A percentile compares a stretch with the other conserved stretches of the same genome.
Evolutionary conservation across 92 coral and sea anemone genomes (phyloP).

Genomic region (Metridium senile): DNA sequence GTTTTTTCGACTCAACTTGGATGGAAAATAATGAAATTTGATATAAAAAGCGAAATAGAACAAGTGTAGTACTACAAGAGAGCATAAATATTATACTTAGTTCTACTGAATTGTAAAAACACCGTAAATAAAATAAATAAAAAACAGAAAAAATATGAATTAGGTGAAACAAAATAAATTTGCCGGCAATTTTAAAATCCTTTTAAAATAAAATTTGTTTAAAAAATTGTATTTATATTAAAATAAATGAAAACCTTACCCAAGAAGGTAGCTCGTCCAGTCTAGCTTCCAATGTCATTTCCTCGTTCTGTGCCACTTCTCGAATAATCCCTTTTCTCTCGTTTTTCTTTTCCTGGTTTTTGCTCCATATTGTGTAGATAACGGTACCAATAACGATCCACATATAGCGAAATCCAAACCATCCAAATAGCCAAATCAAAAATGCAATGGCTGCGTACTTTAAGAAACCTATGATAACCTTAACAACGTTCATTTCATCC

Average conservation of each 20-base stretch:
- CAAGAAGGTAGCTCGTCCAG: constrained; percentile 84
- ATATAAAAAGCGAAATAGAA: too few relatives aligned
- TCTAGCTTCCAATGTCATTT: constrained; percentile 60
- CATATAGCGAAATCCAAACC: constrained; percentile 67
- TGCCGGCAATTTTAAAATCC: too few relatives aligned
- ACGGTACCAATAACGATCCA: constrained; percentile 63
- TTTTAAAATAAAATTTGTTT: too few relatives aligned
- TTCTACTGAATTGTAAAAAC: too few relatives aligned
- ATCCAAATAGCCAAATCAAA: constrained; percentile 65
- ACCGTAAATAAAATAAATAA: too few relatives aligned
- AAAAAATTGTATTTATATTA: too few relatives aligned
- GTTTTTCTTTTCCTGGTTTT: constrained; percentile 51
- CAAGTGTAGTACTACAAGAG: too few relatives aligned
- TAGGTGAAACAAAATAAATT: too few relatives aligned
- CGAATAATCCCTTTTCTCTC: constrained; percentile 50
- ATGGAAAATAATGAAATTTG: too few relatives aligned
- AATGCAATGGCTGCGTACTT: constrained; percentile 65
- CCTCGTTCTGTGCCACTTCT: constrained; percentile 66
- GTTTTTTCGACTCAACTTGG: too few relatives aligned
- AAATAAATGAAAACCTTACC: constrained; percentile 67
- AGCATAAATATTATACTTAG: too few relatives aligned
- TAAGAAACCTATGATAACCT: constrained; percentile 45
- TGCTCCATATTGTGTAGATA: constrained; percentile 46
- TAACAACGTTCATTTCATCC: constrained; percentile 40
- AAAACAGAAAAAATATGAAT: too few relatives aligned